These are phyloP conservation scores for Eutolmus rufibarbis DNA, from an alignment of 2,888 invertebrate species.

Conservation along the genomic window DNA sequence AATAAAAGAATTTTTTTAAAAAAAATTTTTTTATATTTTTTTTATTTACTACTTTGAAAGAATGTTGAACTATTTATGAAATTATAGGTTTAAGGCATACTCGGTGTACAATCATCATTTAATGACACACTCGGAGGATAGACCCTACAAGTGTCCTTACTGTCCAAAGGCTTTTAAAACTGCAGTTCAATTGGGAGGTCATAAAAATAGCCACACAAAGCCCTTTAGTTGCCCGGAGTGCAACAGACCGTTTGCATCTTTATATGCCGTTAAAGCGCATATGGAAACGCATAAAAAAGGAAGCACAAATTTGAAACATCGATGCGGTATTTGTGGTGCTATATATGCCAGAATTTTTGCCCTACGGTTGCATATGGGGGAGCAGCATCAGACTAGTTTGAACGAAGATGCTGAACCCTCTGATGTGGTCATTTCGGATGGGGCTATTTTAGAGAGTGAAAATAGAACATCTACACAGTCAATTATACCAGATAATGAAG, in stretches of 20 bases:
- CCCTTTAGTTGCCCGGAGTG: constrained; percentile 81
- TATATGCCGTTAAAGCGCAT: constrained; percentile 79
- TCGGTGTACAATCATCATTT: constrained; percentile 82
- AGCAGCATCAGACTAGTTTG: constrained; percentile 65
- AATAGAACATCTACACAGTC: constrained; percentile 54
- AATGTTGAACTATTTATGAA: no score
- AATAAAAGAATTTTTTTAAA: no score
- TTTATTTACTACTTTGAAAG: no score
- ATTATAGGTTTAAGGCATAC: constrained; percentile 75
- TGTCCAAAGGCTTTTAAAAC: constrained; percentile 84
- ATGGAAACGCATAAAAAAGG: constrained; percentile 76
- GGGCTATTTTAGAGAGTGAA: constrained; percentile 49
- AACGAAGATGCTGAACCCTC: constrained; percentile 32
- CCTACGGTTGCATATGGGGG: constrained; percentile 74
- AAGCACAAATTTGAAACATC: constrained; percentile 72
- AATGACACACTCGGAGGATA: constrained; percentile 77
- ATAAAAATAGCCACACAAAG: constrained; percentile 82
- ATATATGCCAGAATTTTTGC: constrained; percentile 79
- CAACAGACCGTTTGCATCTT: constrained; percentile 78
- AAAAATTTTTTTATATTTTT: no score
- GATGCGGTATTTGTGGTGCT: constrained; percentile 76
- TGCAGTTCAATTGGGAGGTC: constrained; percentile 78
- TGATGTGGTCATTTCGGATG: background rate
- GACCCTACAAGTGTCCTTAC: constrained; percentile 77
- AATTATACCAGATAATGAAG: constrained; percentile 53